phyloP scores from a whole-genome alignment of 2,113 vertebrate genomes.

The Cisticola juncidis region DNA sequence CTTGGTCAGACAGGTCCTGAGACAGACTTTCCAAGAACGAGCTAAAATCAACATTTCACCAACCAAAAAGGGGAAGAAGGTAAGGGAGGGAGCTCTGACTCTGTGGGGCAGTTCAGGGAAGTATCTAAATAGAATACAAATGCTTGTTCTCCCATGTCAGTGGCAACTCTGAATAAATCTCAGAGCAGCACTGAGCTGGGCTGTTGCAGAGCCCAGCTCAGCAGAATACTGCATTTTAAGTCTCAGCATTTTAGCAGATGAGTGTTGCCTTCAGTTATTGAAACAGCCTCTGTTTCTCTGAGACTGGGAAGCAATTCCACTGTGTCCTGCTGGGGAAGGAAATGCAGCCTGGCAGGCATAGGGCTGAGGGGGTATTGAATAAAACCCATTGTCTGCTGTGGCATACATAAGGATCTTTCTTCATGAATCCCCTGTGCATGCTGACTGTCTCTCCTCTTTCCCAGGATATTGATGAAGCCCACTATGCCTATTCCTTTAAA shows the following conservation, averaged over 20 bases:
- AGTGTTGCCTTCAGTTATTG: background rate
- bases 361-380: background rate
- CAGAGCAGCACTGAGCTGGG: background rate
- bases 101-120: background rate
- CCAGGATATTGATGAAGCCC: conserved; percentile 94
- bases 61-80: conserved; percentile 98
- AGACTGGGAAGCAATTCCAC: background rate
- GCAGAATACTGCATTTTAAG: background rate
- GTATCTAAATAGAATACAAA: background rate
- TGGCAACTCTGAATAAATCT: background rate
- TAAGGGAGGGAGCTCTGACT: conserved; percentile 45
- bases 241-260: background rate
- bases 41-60: conserved; percentile 96
- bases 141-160: background rate
- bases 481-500: conserved; percentile 96
- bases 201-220: background rate
- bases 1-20: conserved; percentile 92
- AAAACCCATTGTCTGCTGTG: background rate
- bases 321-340: conserved; percentile 33
- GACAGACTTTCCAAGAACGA: conserved; percentile 96
- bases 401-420: background rate
- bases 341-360: conserved; percentile 3
- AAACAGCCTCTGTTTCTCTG: background rate
- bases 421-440: background rate
- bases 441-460: background rate